phyloP scores from a whole-genome alignment of 2,888 invertebrate genomes.

The Drosophila subsilvestris region DNA sequence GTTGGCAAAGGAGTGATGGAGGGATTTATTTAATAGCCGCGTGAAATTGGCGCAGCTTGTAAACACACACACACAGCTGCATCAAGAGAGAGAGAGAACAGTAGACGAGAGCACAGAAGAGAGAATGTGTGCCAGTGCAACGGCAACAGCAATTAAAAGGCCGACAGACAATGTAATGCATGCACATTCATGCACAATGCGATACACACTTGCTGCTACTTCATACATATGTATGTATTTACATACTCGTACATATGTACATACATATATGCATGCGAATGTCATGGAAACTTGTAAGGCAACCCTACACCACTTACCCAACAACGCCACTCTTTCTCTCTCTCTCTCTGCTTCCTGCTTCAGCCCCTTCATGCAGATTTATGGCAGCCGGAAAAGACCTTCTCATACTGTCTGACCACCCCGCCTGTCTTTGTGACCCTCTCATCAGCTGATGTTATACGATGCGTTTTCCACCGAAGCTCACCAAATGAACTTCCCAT shows the following conservation, averaged over 20 bases:
- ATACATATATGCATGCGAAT: constrained; percentile 71
- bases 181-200: constrained; percentile 1
- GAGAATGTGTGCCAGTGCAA: constrained; percentile 8
- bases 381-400: constrained; percentile 63
- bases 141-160: constrained; percentile 70
- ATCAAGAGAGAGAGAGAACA: background rate
- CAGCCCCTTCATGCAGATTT: constrained; percentile 53
- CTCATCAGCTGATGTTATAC: background rate
- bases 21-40: constrained; percentile 69
- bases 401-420: background rate
- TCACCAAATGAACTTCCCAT: background rate
- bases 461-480: background rate
- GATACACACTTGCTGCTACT: background rate
- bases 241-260: constrained; percentile 16
- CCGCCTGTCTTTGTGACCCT: background rate
- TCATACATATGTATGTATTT: constrained; percentile 11
- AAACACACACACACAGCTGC: constrained; percentile 45
- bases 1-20: constrained; percentile 7
- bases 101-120: constrained; percentile 7
- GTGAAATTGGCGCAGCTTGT: constrained; percentile 74
- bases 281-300: constrained; percentile 77
- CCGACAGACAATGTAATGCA: constrained; percentile 18
- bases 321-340: constrained; percentile 10
- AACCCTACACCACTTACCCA: constrained; percentile 46
- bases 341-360: background rate